Evolutionary conservation across 2,113 vertebrate species (phyloP).

Genomic region (Otocyon megalotis): DNA sequence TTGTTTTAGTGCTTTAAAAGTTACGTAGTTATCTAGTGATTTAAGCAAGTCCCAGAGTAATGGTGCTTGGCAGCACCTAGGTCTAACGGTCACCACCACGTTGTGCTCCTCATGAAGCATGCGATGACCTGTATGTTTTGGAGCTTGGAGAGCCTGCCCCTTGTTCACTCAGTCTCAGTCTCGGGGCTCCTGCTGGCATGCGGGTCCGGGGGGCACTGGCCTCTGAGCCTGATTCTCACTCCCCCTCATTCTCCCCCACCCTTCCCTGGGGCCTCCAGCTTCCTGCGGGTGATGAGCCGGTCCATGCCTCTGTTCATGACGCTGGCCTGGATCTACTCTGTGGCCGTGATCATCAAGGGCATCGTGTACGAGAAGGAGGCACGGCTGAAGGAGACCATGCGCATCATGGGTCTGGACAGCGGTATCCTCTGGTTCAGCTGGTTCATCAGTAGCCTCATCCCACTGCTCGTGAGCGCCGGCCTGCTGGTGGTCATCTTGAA

Average conservation of each 20-base stretch:
- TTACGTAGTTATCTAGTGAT: background rate
- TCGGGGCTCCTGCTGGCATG: background rate
- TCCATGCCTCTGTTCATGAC: conserved; percentile 99
- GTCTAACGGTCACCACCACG: background rate
- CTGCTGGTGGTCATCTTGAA: conserved; percentile 96
- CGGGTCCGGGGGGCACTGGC: background rate
- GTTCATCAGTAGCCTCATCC: conserved; percentile 97
- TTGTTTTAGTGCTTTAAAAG: background rate
- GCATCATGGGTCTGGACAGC: conserved; percentile 97
- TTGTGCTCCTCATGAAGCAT: background rate
- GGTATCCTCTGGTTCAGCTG: conserved; percentile 98
- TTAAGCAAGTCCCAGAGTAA: background rate
- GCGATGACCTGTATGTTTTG: background rate
- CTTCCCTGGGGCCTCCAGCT: conserved; percentile 87
- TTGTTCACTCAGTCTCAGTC: background rate
- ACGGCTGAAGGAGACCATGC: conserved; percentile 98
- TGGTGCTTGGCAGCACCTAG: background rate
- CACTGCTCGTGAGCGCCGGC: conserved; percentile 94
- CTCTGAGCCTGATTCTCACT: background rate
- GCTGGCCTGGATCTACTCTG: conserved; percentile 98
- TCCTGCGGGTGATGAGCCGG: conserved; percentile 96
- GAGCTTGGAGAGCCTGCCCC: background rate
- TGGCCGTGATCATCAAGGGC: conserved; percentile 97
- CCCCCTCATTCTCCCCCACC: background rate
- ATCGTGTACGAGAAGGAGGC: conserved; percentile 99